Conservation (phyloP, 2,797 vertebrate species). For the Rhynchonycteris naso region DNA sequence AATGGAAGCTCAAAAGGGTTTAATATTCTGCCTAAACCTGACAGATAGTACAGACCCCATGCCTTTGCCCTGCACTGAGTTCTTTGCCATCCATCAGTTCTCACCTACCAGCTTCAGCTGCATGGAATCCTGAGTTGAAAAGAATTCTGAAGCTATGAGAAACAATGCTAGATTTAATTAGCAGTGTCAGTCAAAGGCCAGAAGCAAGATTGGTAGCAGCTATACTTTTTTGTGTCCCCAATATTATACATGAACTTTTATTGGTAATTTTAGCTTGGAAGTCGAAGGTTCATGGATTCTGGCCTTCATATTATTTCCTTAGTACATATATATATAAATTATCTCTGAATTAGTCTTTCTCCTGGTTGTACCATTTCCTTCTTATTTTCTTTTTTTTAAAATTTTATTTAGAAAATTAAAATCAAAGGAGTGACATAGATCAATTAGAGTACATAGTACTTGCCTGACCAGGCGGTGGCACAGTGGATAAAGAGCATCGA, state of each 20-base stretch:
- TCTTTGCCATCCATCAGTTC: background rate
- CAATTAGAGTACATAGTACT: too few species aligned
- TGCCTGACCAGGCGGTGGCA: too few species aligned
- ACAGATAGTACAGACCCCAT: background rate
- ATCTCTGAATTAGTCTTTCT: background rate
- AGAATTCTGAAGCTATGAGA: conserved; percentile 28
- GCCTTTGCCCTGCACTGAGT: background rate
- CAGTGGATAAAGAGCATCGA: too few species aligned
- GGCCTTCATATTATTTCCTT: conserved; percentile 11
- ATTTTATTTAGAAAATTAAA: too few species aligned
- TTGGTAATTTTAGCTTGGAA: conserved; percentile 14
- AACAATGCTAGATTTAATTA: background rate
- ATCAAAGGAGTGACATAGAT: too few species aligned
- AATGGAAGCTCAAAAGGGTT: background rate
- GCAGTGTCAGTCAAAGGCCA: background rate
- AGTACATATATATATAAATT: background rate
- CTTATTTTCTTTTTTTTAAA: background rate
- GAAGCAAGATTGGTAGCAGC: background rate
- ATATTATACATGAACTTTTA: background rate
- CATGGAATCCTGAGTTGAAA: background rate
- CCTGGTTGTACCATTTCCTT: background rate
- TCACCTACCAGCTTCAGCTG: background rate
- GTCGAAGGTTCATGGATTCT: background rate
- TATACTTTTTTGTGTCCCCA: background rate
- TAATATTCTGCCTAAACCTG: background rate